phyloP scores from a whole-genome alignment of 2,888 invertebrate genomes.

The Torymus tubicola region DNA sequence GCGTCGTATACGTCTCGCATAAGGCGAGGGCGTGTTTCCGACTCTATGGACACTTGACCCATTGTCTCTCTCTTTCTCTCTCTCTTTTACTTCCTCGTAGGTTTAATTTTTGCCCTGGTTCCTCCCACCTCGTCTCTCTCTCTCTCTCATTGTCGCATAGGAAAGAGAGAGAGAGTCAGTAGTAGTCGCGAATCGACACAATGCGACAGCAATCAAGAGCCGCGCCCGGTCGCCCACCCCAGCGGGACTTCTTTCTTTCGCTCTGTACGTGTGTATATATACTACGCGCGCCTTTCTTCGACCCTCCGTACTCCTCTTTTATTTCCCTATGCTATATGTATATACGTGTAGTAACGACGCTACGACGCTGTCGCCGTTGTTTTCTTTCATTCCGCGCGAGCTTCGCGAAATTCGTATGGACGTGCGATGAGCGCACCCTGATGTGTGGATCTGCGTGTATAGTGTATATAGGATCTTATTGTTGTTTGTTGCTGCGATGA shows the following conservation, averaged over 20 bases:
- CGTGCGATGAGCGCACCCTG: too few relatives aligned
- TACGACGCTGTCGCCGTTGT: too few relatives aligned
- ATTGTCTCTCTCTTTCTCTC: slow-evolving; percentile 69
- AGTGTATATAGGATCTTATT: too few relatives aligned
- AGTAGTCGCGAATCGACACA: slow-evolving; percentile 67
- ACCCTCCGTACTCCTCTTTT: slow-evolving; percentile 11
- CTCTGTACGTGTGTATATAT: too few relatives aligned
- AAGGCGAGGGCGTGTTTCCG: slow-evolving; percentile 73
- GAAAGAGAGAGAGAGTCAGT: too few relatives aligned
- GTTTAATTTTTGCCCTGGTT: slow-evolving; percentile 59
- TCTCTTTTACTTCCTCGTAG: slow-evolving; percentile 13
- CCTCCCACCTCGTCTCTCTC: slow-evolving; percentile 68
- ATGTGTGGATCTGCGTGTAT: too few relatives aligned
- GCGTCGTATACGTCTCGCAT: slow-evolving; percentile 43
- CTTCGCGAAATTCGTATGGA: too few relatives aligned
- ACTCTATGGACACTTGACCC: slow-evolving; percentile 75
- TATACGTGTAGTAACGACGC: too few relatives aligned
- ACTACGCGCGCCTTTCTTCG: background rate
- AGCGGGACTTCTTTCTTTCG: slow-evolving; percentile 47
- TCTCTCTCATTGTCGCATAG: slow-evolving; percentile 49
- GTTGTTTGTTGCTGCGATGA: too few relatives aligned
- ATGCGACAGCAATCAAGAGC: slow-evolving; percentile 76
- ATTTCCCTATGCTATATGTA: too few relatives aligned
- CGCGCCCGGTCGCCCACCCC: slow-evolving; percentile 66
- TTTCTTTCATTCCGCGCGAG: too few relatives aligned